Evolutionary conservation across 1,140 invertebrate genomes (phyloP).

Genomic region (Pseudomyrmex sp.): DNA sequence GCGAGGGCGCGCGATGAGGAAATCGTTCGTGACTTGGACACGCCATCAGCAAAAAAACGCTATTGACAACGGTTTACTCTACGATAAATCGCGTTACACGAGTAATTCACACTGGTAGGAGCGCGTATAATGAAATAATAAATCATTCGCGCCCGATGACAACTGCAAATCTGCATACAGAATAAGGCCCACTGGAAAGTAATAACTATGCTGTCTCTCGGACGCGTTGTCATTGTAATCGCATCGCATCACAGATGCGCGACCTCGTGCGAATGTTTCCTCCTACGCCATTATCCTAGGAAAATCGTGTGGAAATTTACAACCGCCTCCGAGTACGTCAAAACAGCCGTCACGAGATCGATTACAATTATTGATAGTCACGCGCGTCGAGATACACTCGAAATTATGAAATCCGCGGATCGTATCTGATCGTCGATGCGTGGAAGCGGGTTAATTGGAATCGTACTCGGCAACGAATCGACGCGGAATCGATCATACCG

Average conservation of each 20-base stretch:
- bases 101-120: constrained; percentile 39
- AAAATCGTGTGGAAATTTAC: constrained; percentile 49
- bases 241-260: background rate
- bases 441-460: constrained; percentile 79
- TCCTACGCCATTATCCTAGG: constrained; percentile 22
- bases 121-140: constrained; percentile 51
- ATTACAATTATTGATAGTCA: constrained; percentile 70
- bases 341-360: constrained; percentile 34
- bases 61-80: constrained; percentile 22
- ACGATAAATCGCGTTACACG: constrained; percentile 43
- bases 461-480: constrained; percentile 62
- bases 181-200: constrained; percentile 46
- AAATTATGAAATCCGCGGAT: constrained; percentile 70
- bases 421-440: constrained; percentile 76
- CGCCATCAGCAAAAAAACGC: constrained; percentile 28
- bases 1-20: background rate
- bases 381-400: constrained; percentile 54
- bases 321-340: constrained; percentile 5
- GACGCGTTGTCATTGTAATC: constrained; percentile 22
- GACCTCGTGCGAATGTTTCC: background rate
- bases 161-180: constrained; percentile 49
- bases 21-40: background rate
- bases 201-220: constrained; percentile 35
- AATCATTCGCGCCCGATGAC: constrained; percentile 51
- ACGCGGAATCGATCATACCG: constrained; percentile 67